Conservation (phyloP, 64 coral and sea anemone genomes). For the Anthopleura sola region DNA sequence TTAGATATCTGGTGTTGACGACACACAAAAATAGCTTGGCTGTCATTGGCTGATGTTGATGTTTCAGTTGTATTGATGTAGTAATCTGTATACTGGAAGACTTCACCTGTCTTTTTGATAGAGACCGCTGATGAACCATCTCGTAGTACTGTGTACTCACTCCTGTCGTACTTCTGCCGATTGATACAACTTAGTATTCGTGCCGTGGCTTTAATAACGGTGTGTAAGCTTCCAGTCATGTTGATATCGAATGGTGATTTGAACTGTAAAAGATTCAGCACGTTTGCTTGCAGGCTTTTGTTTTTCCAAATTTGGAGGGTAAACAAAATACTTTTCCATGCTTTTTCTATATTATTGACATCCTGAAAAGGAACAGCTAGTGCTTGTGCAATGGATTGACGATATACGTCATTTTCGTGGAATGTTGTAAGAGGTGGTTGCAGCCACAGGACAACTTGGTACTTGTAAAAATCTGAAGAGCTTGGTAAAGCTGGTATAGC, state of each 20-base stretch:
- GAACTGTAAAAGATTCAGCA: neutral
- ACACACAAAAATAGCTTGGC: neutral
- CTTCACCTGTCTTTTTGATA: constrained; percentile 1
- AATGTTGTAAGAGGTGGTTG: neutral
- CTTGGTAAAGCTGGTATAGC: neutral
- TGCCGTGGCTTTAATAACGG: neutral
- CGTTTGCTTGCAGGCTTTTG: neutral
- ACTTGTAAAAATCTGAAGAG: neutral
- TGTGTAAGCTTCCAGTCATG: neutral
- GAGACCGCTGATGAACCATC: neutral
- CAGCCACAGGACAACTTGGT: neutral
- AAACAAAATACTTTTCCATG: neutral
- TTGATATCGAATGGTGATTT: neutral
- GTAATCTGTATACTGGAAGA: neutral
- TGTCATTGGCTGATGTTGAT: neutral
- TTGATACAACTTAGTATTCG: neutral
- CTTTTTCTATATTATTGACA: neutral
- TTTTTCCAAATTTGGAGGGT: neutral
- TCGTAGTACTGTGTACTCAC: neutral
- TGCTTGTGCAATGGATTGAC: neutral
- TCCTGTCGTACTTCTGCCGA: neutral
- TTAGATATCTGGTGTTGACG: neutral
- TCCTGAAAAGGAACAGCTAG: neutral
- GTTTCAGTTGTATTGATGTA: neutral
- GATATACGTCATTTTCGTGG: neutral